These are phyloP conservation scores for Ceratosolen solmsi DNA, from an alignment of 1,140 invertebrate species.

Conservation along the genomic window DNA sequence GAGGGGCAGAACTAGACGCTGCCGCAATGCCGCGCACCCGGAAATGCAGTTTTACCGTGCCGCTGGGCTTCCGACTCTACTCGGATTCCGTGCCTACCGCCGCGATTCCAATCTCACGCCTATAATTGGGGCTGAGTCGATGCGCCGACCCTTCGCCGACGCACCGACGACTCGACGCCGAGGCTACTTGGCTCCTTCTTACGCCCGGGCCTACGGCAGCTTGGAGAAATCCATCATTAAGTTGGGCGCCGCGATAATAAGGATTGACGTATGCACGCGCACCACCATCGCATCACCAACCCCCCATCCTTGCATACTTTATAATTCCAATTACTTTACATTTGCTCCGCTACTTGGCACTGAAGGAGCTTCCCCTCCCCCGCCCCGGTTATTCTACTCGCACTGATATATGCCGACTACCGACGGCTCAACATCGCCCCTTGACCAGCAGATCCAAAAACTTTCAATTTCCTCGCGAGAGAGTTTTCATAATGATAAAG, in stretches of 20 bases:
- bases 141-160: neutral
- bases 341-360: neutral
- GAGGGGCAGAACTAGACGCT: neutral
- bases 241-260: too few species aligned
- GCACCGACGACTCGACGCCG: neutral
- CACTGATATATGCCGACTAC: too few species aligned
- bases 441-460: neutral
- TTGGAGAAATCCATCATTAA: too few species aligned
- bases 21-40: constrained; percentile 12
- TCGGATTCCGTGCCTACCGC: neutral
- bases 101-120: neutral
- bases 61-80: neutral
- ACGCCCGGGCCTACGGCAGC: neutral
- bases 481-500: neutral
- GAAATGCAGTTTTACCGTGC: constrained; percentile 26
- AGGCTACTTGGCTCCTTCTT: neutral
- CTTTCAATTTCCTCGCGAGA: neutral
- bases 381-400: too few species aligned
- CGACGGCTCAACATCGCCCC: neutral
- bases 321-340: neutral
- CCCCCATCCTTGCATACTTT: neutral
- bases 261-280: too few species aligned
- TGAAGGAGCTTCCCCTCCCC: too few species aligned
- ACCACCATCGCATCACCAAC: too few species aligned
- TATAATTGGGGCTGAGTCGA: constrained; percentile 9